These are phyloP conservation scores for Hydrophis major DNA, from an alignment of 2,797 vertebrate species.

Conservation along the genomic window DNA sequence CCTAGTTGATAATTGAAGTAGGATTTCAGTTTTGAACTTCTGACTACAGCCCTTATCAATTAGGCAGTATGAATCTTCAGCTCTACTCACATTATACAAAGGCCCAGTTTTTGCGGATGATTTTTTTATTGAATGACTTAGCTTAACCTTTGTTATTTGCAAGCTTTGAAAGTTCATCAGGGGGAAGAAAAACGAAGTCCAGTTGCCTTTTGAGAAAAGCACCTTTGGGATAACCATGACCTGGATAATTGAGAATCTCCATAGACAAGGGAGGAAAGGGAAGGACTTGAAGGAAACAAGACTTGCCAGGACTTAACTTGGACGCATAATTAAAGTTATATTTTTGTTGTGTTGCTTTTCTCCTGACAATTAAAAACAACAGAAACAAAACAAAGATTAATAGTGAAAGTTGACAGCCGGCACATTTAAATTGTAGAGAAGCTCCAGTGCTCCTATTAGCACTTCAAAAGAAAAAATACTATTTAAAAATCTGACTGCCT, in stretches of 20 bases:
- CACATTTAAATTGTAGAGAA: conserved; percentile 53
- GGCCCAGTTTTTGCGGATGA: conserved; percentile 21
- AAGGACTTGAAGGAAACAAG: conserved; percentile 15
- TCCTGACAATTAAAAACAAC: conserved; percentile 44
- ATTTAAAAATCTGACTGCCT: conserved; percentile 67
- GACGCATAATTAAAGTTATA: conserved; percentile 46
- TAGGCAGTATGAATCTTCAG: conserved; percentile 18
- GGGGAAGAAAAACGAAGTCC: background rate
- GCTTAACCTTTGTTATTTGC: conserved; percentile 26
- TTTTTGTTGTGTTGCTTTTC: conserved; percentile 28
- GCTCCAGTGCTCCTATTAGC: conserved; percentile 59
- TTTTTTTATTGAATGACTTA: conserved; percentile 54
- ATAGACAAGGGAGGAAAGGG: background rate
- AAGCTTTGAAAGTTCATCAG: conserved; percentile 51
- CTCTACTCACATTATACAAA: background rate
- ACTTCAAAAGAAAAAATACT: conserved; percentile 64
- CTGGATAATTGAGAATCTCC: background rate
- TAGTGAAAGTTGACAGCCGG: conserved; percentile 42
- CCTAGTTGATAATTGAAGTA: background rate
- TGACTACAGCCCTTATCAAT: background rate
- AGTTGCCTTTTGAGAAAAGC: background rate
- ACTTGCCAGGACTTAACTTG: conserved; percentile 53
- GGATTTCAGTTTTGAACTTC: background rate
- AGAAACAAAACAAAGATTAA: conserved; percentile 51
- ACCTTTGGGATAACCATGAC: background rate